phyloP scores from a whole-genome alignment of 2,113 vertebrate genomes.

The Promerops cafer region DNA sequence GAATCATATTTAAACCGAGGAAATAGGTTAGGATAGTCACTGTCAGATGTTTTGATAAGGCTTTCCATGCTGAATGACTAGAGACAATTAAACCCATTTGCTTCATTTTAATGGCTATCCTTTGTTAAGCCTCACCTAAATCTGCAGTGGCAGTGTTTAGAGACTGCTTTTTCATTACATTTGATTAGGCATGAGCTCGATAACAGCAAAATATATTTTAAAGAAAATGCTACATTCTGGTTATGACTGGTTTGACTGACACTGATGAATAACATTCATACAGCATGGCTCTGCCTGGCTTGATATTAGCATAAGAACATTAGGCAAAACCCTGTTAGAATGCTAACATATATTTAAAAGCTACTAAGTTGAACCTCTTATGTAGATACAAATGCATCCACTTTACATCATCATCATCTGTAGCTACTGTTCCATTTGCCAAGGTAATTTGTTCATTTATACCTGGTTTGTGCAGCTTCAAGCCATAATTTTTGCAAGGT shows the following conservation, averaged over 20 bases:
- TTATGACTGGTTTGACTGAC: not conserved
- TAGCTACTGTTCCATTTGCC: not conserved
- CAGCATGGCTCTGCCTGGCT: not conserved
- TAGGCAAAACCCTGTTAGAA: not conserved
- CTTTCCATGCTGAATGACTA: not conserved
- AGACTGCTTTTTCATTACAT: not conserved
- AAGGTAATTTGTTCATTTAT: not conserved
- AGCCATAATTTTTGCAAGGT: not conserved
- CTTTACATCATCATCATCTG: not conserved
- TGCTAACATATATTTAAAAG: not conserved
- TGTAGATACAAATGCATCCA: not conserved
- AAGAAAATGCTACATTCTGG: not conserved
- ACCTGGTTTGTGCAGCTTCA: not conserved
- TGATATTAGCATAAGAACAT: not conserved
- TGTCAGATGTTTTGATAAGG: not conserved
- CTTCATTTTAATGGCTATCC: not conserved
- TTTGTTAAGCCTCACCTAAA: not conserved
- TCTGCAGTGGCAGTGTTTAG: not conserved
- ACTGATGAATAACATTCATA: not conserved
- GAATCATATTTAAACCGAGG: not conserved
- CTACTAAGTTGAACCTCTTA: not conserved
- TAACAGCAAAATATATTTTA: not conserved
- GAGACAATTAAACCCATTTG: not conserved
- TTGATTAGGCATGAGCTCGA: not conserved
- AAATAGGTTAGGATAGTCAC: not conserved